Evolutionary conservation across 1,140 invertebrate genomes (phyloP).

Genomic region (Phenacoccus solenopsis): DNA sequence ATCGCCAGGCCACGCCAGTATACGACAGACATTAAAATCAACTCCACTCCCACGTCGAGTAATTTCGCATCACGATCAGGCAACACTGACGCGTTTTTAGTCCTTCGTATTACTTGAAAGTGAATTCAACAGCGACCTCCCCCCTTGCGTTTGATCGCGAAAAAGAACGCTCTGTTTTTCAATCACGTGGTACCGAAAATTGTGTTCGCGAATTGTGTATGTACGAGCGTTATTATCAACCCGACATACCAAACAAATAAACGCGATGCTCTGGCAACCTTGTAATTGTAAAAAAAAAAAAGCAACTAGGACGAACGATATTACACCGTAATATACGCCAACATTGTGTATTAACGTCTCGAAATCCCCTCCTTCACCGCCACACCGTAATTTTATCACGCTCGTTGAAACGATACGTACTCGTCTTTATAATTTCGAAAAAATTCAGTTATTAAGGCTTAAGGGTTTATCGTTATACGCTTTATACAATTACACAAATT

Average conservation of each 20-base stretch:
- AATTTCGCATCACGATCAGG: background rate
- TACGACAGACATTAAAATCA: too few species aligned
- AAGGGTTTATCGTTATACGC: too few species aligned
- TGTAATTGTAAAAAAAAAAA: background rate
- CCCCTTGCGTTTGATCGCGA: background rate
- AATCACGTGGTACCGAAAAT: constrained; percentile 1
- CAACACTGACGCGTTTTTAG: constrained; percentile 1
- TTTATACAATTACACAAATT: too few species aligned
- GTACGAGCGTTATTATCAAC: background rate
- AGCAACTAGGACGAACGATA: background rate
- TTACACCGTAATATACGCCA: too few species aligned
- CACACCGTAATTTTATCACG: too few species aligned
- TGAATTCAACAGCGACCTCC: background rate
- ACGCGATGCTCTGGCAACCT: background rate
- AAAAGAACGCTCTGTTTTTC: background rate
- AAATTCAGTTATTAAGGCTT: too few species aligned
- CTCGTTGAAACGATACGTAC: too few species aligned
- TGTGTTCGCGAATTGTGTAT: background rate
- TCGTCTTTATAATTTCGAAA: too few species aligned
- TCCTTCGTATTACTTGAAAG: background rate
- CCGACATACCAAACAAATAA: background rate
- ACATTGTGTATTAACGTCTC: too few species aligned
- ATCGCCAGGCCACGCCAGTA: too few species aligned
- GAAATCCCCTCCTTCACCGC: too few species aligned
- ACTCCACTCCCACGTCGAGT: too few species aligned